Evolutionary conservation across 2,888 invertebrate species (phyloP).

Genomic region (Acrobasis repandana): DNA sequence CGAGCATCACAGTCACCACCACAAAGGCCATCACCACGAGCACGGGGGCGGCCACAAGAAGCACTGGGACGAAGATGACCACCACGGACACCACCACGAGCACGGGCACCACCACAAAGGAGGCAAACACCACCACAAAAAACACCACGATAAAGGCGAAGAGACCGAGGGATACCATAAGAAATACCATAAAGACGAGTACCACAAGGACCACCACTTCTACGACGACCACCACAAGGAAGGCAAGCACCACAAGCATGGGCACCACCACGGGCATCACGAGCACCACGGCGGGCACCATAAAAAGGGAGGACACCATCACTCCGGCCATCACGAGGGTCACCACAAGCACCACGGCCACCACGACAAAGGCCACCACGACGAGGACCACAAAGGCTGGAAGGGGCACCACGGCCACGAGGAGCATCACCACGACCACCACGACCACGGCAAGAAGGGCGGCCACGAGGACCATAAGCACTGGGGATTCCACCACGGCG

Average conservation of each 20-base stretch:
- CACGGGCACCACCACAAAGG: constrained; percentile 90
- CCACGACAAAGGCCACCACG: constrained; percentile 91
- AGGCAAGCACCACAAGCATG: constrained; percentile 92
- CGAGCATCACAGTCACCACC: constrained; percentile 89
- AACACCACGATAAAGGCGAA: constrained; percentile 92
- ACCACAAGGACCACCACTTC: constrained; percentile 93
- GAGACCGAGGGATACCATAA: constrained; percentile 93
- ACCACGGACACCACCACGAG: constrained; percentile 90
- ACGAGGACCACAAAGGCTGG: constrained; percentile 91
- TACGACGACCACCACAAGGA: constrained; percentile 94
- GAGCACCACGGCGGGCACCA: constrained; percentile 89
- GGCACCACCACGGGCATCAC: constrained; percentile 89
- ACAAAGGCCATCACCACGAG: constrained; percentile 88
- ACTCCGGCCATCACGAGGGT: constrained; percentile 89
- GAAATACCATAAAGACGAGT: constrained; percentile 93
- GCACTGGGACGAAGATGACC: constrained; percentile 89
- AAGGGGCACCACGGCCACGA: constrained; percentile 91
- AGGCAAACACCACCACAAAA: constrained; percentile 90
- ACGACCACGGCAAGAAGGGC: constrained; percentile 90
- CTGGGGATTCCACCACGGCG: constrained; percentile 85
- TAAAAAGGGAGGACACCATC: constrained; percentile 91
- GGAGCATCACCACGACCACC: constrained; percentile 88
- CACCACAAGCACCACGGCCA: constrained; percentile 92
- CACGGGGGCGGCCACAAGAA: constrained; percentile 91
- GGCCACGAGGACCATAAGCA: constrained; percentile 89